Evolutionary conservation across 2,888 invertebrate species (phyloP), one percentile per base, ranked within the genome.

Genomic region (Bimastos eiseni): DNA sequence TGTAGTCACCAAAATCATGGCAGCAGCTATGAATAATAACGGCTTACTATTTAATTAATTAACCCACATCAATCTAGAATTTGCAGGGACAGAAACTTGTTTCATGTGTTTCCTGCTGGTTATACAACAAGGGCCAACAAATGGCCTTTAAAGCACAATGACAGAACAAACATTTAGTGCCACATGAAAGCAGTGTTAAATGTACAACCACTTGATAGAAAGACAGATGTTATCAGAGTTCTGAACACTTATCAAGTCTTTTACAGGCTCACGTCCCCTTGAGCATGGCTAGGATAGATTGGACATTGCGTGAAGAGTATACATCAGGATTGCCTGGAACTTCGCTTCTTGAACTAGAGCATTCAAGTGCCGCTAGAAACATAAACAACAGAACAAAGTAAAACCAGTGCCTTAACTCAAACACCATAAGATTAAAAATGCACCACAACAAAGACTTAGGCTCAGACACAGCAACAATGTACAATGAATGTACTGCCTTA

Each of bases 201-300:
- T 11, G 30, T 70, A n/a, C 70, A 70, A 70, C 70, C 70, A 70
- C 70, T 70, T n/a, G 70, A 70, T 70, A 70, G 36, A 37, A 86
- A 86, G 86, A 86, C 36, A 86, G 86, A 86, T 86, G 86, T 86
- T 86, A 37, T 86, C 86, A 37, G 86, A 86, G 37, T 86, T 86
- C 36, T 36, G 86, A 86, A 86, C 86, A 37, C 37, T 86, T n/a
- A n/a, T 70, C 30, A 70, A 70, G 70, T 70, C 70, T 70, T 70
- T 70, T 1, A 70, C 13, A n/a, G 70, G n/a, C 4, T 70, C 30
- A n/a, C 70, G 17, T n/a, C n/a, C n/a, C 11, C 17, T 17, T n/a
- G 70, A 70, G 70, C 34, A 36, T 37, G 24, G 86, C 37, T 86
- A 86, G 36, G 86, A 36, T 36, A 86, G 86, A 36, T 34, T 86